A percentile compares a stretch with the other conserved stretches of the same genome.
Evolutionary conservation across 2,113 vertebrate species (phyloP).

Genomic region (Scolopax mira): DNA sequence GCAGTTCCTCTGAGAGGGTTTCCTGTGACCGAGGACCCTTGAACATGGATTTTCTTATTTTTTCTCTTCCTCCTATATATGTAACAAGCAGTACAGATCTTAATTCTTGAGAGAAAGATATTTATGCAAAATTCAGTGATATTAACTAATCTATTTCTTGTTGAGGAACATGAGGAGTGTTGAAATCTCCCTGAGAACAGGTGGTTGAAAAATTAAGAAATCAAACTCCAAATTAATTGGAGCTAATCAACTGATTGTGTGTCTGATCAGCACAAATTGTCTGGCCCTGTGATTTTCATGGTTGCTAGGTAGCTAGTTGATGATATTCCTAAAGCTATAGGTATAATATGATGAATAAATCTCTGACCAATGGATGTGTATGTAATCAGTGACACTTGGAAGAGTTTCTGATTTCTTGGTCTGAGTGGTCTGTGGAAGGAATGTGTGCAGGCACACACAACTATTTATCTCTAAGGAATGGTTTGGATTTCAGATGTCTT

Average conservation of each 20-base stretch:
- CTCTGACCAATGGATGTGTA: background rate
- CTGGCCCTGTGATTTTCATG: background rate
- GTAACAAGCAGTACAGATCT: background rate
- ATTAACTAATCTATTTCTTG: background rate
- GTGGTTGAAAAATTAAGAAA: conserved; percentile 31
- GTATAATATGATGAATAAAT: background rate
- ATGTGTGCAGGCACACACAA: background rate
- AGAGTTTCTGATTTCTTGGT: background rate
- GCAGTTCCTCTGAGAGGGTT: background rate
- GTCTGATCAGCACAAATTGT: conserved; percentile 5
- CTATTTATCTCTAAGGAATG: background rate
- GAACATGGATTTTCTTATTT: background rate
- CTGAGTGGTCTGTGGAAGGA: background rate
- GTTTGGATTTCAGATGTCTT: background rate
- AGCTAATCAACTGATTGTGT: conserved; percentile 22
- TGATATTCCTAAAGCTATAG: background rate
- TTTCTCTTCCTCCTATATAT: background rate
- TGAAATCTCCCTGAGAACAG: background rate
- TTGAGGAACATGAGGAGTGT: background rate
- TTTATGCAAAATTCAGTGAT: background rate
- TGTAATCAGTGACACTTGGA: background rate
- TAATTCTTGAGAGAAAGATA: background rate
- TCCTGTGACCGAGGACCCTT: background rate
- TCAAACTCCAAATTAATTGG: conserved; percentile 10
- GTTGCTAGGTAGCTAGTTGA: background rate